Evolutionary conservation across 2,888 invertebrate genomes (phyloP).

Genomic region (Girardia tigrina): DNA sequence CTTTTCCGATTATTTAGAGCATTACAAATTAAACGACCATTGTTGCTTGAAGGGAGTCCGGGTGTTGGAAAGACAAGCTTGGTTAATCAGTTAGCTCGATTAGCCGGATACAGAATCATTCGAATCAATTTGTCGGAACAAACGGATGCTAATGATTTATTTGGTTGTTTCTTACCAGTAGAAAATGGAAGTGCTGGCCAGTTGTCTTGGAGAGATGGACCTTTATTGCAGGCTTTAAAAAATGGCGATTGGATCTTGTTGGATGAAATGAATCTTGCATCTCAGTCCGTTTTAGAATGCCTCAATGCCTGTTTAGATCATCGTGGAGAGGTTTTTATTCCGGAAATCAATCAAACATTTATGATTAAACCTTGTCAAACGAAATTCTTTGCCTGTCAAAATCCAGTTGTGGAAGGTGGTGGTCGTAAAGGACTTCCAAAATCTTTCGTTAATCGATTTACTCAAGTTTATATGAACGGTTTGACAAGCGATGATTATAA

Average conservation of each 20-base stretch:
- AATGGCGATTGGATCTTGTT: slow-evolving; percentile 85
- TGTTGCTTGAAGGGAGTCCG: slow-evolving; percentile 79
- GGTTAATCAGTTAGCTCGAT: slow-evolving; percentile 72
- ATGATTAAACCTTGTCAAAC: slow-evolving; percentile 61
- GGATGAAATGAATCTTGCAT: slow-evolving; percentile 92
- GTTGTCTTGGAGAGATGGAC: slow-evolving; percentile 91
- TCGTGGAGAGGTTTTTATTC: slow-evolving; percentile 81
- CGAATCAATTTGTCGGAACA: slow-evolving; percentile 95
- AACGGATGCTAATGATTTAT: slow-evolving; percentile 90
- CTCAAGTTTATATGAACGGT: slow-evolving; percentile 61
- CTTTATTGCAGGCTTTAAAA: slow-evolving; percentile 76
- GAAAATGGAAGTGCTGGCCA: slow-evolving; percentile 70
- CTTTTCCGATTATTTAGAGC: slow-evolving; percentile 70
- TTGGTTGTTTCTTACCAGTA: slow-evolving; percentile 86
- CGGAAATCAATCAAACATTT: slow-evolving; percentile 77
- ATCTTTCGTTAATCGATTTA: slow-evolving; percentile 91
- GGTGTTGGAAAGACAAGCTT: slow-evolving; percentile 95
- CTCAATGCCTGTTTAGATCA: slow-evolving; percentile 96
- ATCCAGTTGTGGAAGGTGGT: slow-evolving; percentile 86
- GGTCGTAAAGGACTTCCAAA: slow-evolving; percentile 83
- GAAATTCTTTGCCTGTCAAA: slow-evolving; percentile 87
- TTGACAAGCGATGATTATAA: slow-evolving; percentile 57
- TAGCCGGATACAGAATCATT: slow-evolving; percentile 68
- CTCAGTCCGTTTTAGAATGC: slow-evolving; percentile 92
- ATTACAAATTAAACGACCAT: slow-evolving; percentile 71